Evolutionary conservation across 2,888 invertebrate genomes (phyloP).

Genomic region (Coleophora deauratella): DNA sequence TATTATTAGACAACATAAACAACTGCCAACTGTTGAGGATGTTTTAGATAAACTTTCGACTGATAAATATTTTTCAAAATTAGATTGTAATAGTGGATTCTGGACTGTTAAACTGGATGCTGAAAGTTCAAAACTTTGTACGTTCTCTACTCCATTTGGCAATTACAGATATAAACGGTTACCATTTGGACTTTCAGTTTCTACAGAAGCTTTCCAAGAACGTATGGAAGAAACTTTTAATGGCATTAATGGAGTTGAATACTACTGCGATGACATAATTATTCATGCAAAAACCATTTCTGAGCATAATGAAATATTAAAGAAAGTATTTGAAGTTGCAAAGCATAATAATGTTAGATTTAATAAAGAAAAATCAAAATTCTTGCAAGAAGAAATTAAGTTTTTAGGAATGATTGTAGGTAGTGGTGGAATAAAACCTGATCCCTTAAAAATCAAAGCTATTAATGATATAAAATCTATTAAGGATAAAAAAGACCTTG

Average conservation of each 20-base stretch:
- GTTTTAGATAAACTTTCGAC: too few species aligned
- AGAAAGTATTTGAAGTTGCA: not conserved
- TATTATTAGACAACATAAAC: conserved; percentile 1
- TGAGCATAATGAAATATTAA: not conserved
- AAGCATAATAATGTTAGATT: not conserved
- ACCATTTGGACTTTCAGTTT: too few species aligned
- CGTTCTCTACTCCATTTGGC: too few species aligned
- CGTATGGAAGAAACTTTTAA: conserved; percentile 1
- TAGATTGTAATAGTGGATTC: too few species aligned
- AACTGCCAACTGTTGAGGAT: conserved; percentile 10
- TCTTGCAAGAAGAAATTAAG: too few species aligned
- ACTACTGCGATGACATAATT: not conserved
- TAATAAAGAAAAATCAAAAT: not conserved
- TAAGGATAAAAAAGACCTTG: not conserved
- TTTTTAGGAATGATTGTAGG: not conserved
- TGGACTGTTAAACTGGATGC: too few species aligned
- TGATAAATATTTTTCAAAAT: too few species aligned
- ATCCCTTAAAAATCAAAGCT: not conserved
- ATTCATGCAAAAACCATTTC: not conserved
- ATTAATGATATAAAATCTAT: not conserved
- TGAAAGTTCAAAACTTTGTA: too few species aligned
- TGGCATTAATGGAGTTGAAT: conserved; percentile 1
- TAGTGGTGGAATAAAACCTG: not conserved
- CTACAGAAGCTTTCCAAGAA: conserved; percentile 5
- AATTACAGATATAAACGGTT: too few species aligned